Percentiles rank a stretch among this genome's conserved stretches.
Conservation (phyloP, 2,113 vertebrate species). For the Euleptes europaea region DNA sequence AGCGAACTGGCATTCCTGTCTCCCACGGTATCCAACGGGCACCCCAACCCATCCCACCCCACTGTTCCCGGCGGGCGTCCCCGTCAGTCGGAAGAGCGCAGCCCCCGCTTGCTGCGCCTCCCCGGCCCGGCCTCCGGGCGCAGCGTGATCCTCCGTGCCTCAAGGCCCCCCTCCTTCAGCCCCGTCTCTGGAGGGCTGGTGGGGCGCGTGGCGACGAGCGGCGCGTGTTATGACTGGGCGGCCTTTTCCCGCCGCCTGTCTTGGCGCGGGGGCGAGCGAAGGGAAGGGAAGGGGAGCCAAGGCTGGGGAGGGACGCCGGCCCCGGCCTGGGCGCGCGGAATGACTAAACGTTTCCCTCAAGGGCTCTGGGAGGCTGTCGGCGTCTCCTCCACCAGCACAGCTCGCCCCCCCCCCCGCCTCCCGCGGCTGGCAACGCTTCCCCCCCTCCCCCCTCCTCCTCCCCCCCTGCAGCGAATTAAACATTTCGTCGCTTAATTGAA, state of each 20-base stretch:
- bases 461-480: slow-evolving; percentile 41
- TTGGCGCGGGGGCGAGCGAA: neutral
- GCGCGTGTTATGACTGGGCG: neutral
- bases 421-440: slow-evolving; percentile 8
- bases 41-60: too few relatives aligned
- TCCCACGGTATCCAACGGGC: too few relatives aligned
- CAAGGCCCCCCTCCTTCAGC: too few relatives aligned
- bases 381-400: neutral
- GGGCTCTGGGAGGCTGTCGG: neutral
- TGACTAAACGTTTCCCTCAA: neutral
- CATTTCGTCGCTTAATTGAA: slow-evolving; percentile 55
- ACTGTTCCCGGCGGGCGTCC: too few relatives aligned
- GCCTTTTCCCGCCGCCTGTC: neutral
- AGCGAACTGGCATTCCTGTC: too few relatives aligned
- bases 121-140: too few relatives aligned
- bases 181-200: too few relatives aligned
- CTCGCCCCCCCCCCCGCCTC: neutral
- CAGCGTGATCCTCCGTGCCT: too few relatives aligned
- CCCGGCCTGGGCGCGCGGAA: neutral
- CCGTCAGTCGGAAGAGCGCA: too few relatives aligned
- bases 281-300: too few relatives aligned
- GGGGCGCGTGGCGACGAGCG: neutral
- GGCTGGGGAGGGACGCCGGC: neutral
- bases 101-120: too few relatives aligned
- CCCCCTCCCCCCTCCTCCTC: fast-evolving